Percentiles rank a stretch among this genome's conserved stretches.
Conservation (phyloP, 2,888 invertebrate species). For the Oxystoma pomonae region DNA sequence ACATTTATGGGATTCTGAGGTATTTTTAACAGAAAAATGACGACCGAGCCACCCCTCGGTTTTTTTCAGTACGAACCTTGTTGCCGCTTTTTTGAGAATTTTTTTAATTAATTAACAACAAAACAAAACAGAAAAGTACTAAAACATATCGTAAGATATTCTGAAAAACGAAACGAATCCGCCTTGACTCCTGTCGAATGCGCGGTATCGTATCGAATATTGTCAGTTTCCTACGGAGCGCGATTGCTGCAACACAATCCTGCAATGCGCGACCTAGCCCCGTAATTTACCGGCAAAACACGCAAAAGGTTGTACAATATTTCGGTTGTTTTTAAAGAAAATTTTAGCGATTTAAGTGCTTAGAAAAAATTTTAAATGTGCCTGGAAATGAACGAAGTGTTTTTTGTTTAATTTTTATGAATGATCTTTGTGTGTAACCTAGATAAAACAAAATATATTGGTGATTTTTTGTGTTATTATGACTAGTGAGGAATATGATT, state of each 20-base stretch:
- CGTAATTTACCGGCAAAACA: slow-evolving; percentile 14
- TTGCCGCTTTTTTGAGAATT: too few species aligned
- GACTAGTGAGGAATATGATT: slow-evolving; percentile 41
- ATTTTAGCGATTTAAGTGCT: not conserved
- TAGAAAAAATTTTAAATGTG: not conserved
- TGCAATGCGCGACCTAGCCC: not conserved
- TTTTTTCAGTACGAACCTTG: too few species aligned
- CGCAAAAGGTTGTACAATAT: not conserved
- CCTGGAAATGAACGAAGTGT: too few species aligned
- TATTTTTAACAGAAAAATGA: too few species aligned
- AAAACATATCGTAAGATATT: too few species aligned
- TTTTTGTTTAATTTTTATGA: too few species aligned
- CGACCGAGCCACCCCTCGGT: too few species aligned
- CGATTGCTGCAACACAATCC: not conserved
- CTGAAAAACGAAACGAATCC: not conserved
- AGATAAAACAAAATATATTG: not conserved
- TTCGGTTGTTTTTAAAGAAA: not conserved
- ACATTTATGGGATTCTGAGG: too few species aligned
- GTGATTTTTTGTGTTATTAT: slow-evolving; percentile 22
- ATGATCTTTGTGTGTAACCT: not conserved
- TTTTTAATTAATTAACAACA: too few species aligned
- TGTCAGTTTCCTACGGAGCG: not conserved
- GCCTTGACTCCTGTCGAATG: not conserved
- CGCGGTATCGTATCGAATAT: not conserved
- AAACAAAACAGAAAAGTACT: too few species aligned